Conservation (phyloP, 2,888 invertebrate genomes). For the Drosophila putrida region DNA sequence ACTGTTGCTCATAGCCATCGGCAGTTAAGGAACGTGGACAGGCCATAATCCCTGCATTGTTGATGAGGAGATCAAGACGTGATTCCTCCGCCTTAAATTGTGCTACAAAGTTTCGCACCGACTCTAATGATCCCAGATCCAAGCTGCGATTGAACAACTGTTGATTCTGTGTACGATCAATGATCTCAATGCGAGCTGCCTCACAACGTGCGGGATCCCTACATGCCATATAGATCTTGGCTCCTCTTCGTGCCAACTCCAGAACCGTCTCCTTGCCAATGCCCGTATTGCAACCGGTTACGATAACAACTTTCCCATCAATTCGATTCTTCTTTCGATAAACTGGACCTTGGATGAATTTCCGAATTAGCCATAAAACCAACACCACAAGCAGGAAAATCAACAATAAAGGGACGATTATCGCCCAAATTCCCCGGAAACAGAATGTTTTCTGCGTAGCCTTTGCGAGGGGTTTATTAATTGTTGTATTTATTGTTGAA, state of each 20-base stretch:
- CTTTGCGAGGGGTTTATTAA: conserved; percentile 30
- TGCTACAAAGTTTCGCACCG: conserved; percentile 87
- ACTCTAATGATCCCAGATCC: conserved; percentile 86
- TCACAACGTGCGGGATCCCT: conserved; percentile 87
- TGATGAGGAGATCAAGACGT: conserved; percentile 87
- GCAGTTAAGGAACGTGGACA: conserved; percentile 85
- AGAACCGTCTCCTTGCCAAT: too few relatives aligned
- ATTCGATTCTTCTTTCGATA: conserved; percentile 57
- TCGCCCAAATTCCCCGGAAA: conserved; percentile 80
- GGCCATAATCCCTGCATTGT: conserved; percentile 87
- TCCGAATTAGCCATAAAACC: conserved; percentile 78
- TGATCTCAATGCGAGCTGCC: conserved; percentile 89
- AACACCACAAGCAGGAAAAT: conserved; percentile 48
- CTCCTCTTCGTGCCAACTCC: too few relatives aligned
- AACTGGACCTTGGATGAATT: conserved; percentile 82
- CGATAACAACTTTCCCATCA: too few relatives aligned
- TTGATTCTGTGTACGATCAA: conserved; percentile 90
- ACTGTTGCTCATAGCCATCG: conserved; percentile 87
- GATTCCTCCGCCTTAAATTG: conserved; percentile 85
- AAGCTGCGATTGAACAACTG: conserved; percentile 88
- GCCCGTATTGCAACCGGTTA: too few relatives aligned
- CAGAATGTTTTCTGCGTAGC: conserved; percentile 71
- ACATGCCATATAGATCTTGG: too few relatives aligned
- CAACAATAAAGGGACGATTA: conserved; percentile 69
- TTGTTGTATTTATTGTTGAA: too few relatives aligned